phyloP scores from a whole-genome alignment of 1,140 invertebrate genomes.

The Lepidurus apus region DNA sequence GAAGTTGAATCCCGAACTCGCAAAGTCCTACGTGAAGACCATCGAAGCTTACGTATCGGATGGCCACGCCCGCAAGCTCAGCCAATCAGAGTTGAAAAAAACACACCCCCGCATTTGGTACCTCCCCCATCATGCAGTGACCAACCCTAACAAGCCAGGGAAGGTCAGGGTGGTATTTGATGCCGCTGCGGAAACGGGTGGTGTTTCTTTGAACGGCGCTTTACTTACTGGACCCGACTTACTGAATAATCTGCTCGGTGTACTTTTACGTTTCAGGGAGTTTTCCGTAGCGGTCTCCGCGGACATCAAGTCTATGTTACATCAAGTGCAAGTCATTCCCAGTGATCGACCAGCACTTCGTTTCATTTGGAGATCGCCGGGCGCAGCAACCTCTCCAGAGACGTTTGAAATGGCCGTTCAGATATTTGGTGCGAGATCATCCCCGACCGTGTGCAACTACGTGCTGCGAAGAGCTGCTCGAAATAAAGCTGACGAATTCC shows the following conservation, averaged over 20 bases:
- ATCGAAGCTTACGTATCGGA: conserved; percentile 23
- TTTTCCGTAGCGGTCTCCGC: conserved; percentile 37
- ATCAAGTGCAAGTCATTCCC: conserved; percentile 33
- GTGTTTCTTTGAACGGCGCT: conserved; percentile 38
- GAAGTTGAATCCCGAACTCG: not conserved
- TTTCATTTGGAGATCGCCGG: conserved; percentile 32
- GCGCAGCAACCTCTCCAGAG: conserved; percentile 13
- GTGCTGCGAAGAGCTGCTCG: conserved; percentile 29
- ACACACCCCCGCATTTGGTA: conserved; percentile 26
- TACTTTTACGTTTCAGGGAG: conserved; percentile 40
- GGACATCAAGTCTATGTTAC: conserved; percentile 41
- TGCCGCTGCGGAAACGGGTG: conserved; percentile 36
- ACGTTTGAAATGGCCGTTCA: conserved; percentile 31
- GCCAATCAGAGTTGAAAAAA: conserved; percentile 8
- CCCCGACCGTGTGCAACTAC: conserved; percentile 32
- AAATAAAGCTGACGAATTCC: conserved; percentile 25
- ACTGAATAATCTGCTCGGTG: conserved; percentile 37
- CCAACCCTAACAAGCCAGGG: conserved; percentile 35
- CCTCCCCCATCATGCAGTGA: conserved; percentile 33
- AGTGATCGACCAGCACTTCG: conserved; percentile 23
- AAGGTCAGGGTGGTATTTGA: conserved; percentile 42
- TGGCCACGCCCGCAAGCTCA: conserved; percentile 26
- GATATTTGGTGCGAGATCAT: conserved; percentile 34
- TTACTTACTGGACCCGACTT: conserved; percentile 40
- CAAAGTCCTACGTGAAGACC: not conserved